Evolutionary conservation across 1,140 invertebrate genomes (phyloP), one percentile per base, ranked within the genome.

Genomic region (Meloidogyne hapla): DNA sequence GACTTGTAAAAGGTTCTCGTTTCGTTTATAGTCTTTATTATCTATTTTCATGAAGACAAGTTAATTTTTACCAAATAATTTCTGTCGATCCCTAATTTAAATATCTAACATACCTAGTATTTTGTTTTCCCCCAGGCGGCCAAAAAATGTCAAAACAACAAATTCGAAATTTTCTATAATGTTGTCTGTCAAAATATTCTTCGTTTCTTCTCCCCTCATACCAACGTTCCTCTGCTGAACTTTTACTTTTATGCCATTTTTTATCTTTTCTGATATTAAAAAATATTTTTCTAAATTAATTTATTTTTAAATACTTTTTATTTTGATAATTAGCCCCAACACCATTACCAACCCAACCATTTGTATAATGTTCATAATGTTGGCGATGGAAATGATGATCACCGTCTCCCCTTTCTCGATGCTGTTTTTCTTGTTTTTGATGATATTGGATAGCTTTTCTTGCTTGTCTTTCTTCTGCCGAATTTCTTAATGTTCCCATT

Each of bases 61-160:
- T n/a, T n/a, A n/a, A n/a, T n/a, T n/a, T n/a, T n/a, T n/a, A n/a
- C n/a, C n/a, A n/a, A n/a, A n/a, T n/a, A n/a, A n/a, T n/a, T n/a
- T n/a, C n/a, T n/a, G n/a, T n/a, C n/a, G n/a, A n/a, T n/a, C n/a
- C n/a, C 33, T 48, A 18, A 48, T 48, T 18, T 48, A 18, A 4
- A 42, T n/a, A 48, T 13, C 12, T 48, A 48, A 56, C 2, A n/a
- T n/a, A 56, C 48, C 48, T 56, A 45, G 13, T 15, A 61, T 33
- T 69, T 25, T 65, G 64, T n/a, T 65, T 63, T 21, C 64, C 74
- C 40, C 74, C 56, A 12, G 74, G 74, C 9, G 74, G 74, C 74
- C 74, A 75, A 26, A 68, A 68, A 48, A 75, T 28, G 21, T 69
- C 64, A 38, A 75, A 75, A 33, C 74, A 75, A 48, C 74, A 75